Conservation (phyloP, 2,797 vertebrate species). For the Tiaroga cobitis region DNA sequence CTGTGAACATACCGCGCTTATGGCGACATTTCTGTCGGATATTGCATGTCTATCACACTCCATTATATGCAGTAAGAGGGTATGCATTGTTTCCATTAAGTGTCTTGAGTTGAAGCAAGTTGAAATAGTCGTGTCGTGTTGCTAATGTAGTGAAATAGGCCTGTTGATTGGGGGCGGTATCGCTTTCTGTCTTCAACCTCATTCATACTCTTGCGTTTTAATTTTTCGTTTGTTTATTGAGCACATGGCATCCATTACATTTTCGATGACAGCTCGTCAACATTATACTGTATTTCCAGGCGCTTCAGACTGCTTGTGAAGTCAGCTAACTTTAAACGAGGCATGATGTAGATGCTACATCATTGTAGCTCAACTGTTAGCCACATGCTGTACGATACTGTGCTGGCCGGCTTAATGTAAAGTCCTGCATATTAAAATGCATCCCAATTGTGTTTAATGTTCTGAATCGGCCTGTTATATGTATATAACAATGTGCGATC, state of each 20-base stretch:
- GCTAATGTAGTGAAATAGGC: constrained; percentile 60
- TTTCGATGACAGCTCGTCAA: not conserved
- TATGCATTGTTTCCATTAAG: not conserved
- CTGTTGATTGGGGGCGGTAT: constrained; percentile 63
- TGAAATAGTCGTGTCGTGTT: constrained; percentile 59
- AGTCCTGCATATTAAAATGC: not conserved
- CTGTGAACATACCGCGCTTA: not conserved
- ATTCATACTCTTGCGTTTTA: constrained; percentile 51
- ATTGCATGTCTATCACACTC: too few relatives aligned
- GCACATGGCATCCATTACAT: not conserved
- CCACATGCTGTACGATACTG: not conserved
- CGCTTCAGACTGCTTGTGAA: not conserved
- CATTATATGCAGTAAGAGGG: not conserved
- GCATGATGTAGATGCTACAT: constrained; percentile 20
- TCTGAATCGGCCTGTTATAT: not conserved
- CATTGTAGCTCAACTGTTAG: constrained; percentile 41
- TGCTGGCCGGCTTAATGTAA: not conserved
- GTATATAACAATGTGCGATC: not conserved
- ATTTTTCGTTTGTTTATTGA: not conserved
- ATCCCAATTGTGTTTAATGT: not conserved
- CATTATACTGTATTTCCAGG: not conserved
- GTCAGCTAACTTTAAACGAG: constrained; percentile 23
- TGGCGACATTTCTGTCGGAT: not conserved
- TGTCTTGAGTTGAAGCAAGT: constrained; percentile 1
- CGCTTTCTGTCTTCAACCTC: constrained; percentile 29